Evolutionary conservation across 2,888 invertebrate genomes (phyloP), one percentile per base, ranked within the genome.

Genomic region (Mythimna impura): DNA sequence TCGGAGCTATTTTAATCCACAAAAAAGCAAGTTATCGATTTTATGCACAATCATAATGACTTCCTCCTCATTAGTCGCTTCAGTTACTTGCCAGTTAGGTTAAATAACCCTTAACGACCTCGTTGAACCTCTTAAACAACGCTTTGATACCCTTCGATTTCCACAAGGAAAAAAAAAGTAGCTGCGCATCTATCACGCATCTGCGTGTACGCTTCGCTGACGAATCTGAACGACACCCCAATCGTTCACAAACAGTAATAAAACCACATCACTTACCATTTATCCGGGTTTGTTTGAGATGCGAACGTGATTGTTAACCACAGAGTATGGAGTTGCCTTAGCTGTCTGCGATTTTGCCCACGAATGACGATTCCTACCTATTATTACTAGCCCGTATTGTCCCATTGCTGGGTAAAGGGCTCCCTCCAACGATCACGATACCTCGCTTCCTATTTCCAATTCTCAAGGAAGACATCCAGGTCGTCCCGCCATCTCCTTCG

Each of bases 271-370:
- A 89, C 86, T 86, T 80, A 72, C 80, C 81, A 88, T 90, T 91
- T 90, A 90, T 90, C 87, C 84, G 86, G 86, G 88, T 78, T 92
- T 91, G 91, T 91, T 91, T 91, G 89, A 89, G 89, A 90, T 88
- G 85, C 78, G 88, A 80, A 90, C 91, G 91, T 90, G 92, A 89
- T 86, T 84, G 82, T 84, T 73, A 77, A 76, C 70, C 72, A 72
- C 80, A 76, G 60, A 60, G 22, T 14, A n/a, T 0, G 6, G 60
- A 60, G 7, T 14, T 10, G 12, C 12, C 36, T 60, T 14, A 12
- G 22, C 12, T n/a, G n/a, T 12, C 60, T 43, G 14, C 14, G 5
- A 5, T 43, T 43, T 43, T 43, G 43, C 1, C 43, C 43, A 4
- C 14, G 43, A 14, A 14, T 43, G 5, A 14, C 14, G 14, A 43